These are phyloP conservation scores for Psittacula cyanocephala DNA, from an alignment of 2,113 vertebrate species.

Conservation along the genomic window DNA sequence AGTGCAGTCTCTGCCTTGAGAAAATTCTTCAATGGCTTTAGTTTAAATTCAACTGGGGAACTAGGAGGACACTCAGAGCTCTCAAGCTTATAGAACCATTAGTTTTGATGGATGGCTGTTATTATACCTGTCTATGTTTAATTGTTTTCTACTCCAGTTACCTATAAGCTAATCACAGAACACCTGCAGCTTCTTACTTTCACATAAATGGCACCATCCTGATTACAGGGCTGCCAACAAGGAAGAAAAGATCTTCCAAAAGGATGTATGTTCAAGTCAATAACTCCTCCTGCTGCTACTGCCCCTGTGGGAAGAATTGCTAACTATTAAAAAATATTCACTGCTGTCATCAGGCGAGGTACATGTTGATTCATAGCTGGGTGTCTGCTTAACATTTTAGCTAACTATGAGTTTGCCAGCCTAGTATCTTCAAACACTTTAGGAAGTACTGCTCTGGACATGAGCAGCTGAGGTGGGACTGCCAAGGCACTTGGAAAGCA, in stretches of 20 bases:
- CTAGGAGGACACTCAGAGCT: background rate
- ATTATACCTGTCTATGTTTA: constrained; percentile 12
- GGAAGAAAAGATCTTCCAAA: background rate
- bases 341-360: background rate
- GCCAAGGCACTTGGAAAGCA: background rate
- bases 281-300: background rate
- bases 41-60: background rate
- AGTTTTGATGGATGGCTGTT: constrained; percentile 33
- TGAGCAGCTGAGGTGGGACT: background rate
- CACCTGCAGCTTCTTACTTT: background rate
- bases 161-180: constrained; percentile 9
- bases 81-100: background rate
- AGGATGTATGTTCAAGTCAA: background rate
- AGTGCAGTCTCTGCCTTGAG: background rate
- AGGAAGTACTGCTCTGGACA: background rate
- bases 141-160: constrained; percentile 45
- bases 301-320: background rate
- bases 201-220: background rate
- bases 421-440: background rate
- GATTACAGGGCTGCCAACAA: background rate
- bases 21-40: background rate
- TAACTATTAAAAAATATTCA: background rate
- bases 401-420: background rate
- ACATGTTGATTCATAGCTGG: background rate
- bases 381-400: background rate